phyloP scores from a whole-genome alignment of 37 sponge, comb jelly and placozoan genomes.

The Halichondria panicea region DNA sequence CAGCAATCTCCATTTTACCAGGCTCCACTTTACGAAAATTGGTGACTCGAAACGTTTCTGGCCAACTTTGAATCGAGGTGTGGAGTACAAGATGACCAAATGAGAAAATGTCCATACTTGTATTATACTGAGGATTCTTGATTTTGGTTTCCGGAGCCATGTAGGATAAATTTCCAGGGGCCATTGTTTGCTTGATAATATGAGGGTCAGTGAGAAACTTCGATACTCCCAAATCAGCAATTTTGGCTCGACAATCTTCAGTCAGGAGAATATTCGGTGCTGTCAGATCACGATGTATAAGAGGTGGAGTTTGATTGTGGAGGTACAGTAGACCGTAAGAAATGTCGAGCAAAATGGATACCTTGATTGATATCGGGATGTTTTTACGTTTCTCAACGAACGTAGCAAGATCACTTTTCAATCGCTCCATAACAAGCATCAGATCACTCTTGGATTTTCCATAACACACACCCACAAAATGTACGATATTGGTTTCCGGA shows the following conservation, averaged over 20 bases:
- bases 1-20: too few relatives aligned
- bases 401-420: not conserved
- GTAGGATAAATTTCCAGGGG: too few relatives aligned
- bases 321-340: constrained; percentile 15
- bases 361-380: constrained; percentile 20
- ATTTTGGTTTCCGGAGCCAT: too few relatives aligned
- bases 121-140: too few relatives aligned
- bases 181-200: not conserved
- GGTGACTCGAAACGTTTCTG: too few relatives aligned
- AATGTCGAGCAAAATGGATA: constrained; percentile 12
- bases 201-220: not conserved
- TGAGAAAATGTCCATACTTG: too few relatives aligned
- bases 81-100: too few relatives aligned
- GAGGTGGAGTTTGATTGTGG: not conserved
- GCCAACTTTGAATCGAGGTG: too few relatives aligned
- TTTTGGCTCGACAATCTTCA: not conserved
- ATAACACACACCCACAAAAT: constrained; percentile 11
- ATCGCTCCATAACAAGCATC: constrained; percentile 6
- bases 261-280: too few relatives aligned
- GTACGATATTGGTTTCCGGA: too few relatives aligned
- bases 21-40: too few relatives aligned
- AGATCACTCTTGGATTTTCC: not conserved
- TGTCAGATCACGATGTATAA: too few relatives aligned
- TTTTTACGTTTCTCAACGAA: not conserved
- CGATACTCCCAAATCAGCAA: constrained; percentile 7